phyloP scores from a whole-genome alignment of 2,797 vertebrate species.

The Tadarida brasiliensis region DNA sequence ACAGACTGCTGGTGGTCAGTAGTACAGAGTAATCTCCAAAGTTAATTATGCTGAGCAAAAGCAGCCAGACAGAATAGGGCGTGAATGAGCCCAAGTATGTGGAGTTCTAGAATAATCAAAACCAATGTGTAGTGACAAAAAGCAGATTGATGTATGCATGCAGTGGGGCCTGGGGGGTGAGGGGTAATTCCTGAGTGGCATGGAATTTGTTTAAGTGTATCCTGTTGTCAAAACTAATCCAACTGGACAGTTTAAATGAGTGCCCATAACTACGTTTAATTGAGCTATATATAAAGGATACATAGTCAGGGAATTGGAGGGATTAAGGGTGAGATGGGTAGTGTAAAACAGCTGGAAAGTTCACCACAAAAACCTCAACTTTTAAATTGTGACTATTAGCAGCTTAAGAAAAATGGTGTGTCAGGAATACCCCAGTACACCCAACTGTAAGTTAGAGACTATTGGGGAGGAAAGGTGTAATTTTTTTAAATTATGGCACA shows the following conservation, averaged over 20 bases:
- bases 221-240: background rate
- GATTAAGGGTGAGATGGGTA: background rate
- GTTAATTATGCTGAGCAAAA: background rate
- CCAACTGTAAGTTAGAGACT: background rate
- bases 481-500: background rate
- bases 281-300: background rate
- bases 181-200: background rate
- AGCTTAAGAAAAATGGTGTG: background rate
- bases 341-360: background rate
- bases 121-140: background rate
- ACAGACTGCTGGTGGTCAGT: background rate
- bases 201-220: background rate
- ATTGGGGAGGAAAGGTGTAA: background rate
- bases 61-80: background rate
- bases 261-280: background rate
- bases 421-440: background rate
- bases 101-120: too few species aligned
- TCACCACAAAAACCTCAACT: background rate
- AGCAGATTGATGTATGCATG: background rate
- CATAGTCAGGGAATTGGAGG: background rate
- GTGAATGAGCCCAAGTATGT: accelerated
- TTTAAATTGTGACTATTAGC: background rate
- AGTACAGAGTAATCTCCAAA: accelerated
- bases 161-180: too few species aligned
- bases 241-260: background rate